A percentile compares a stretch with the other conserved stretches of the same genome.
These are phyloP conservation scores for Megalopta genalis DNA, from an alignment of 1,140 invertebrate genomes.

Conservation along the genomic window DNA sequence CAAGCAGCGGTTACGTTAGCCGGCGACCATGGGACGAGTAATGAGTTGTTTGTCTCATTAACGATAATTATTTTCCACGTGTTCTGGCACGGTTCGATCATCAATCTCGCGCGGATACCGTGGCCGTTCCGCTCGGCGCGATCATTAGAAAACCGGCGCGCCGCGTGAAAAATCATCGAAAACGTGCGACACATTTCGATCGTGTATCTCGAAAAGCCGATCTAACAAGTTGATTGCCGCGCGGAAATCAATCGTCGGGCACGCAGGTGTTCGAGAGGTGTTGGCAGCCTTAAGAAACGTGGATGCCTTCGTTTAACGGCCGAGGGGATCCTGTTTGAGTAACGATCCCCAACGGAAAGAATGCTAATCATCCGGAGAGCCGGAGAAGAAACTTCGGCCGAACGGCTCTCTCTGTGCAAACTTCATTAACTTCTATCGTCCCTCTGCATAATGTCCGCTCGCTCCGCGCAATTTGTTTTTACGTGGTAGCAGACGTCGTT, in stretches of 20 bases:
- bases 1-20: slow-evolving; percentile 10
- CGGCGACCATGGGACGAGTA: slow-evolving; percentile 3
- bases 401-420: neutral
- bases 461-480: too few species aligned
- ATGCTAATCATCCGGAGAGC: slow-evolving; percentile 8
- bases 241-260: slow-evolving; percentile 9
- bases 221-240: neutral
- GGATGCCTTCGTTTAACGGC: neutral
- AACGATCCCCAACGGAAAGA: slow-evolving; percentile 3
- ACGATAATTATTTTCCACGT: slow-evolving; percentile 47
- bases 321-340: slow-evolving; percentile 6
- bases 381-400: neutral
- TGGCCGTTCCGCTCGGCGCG: neutral
- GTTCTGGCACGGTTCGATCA: slow-evolving; percentile 15
- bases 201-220: slow-evolving; percentile 14
- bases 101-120: slow-evolving; percentile 21
- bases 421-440: neutral
- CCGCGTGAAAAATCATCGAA: neutral
- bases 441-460: too few species aligned
- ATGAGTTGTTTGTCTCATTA: slow-evolving; percentile 44
- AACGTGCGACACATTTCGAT: slow-evolving; percentile 19
- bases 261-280: slow-evolving; percentile 15
- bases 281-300: neutral
- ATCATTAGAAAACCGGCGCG: slow-evolving; percentile 18
- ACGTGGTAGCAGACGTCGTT: too few species aligned